These are phyloP conservation scores for Paraescarpia echinospica DNA, from an alignment of 1,140 invertebrate genomes.

Conservation along the genomic window DNA sequence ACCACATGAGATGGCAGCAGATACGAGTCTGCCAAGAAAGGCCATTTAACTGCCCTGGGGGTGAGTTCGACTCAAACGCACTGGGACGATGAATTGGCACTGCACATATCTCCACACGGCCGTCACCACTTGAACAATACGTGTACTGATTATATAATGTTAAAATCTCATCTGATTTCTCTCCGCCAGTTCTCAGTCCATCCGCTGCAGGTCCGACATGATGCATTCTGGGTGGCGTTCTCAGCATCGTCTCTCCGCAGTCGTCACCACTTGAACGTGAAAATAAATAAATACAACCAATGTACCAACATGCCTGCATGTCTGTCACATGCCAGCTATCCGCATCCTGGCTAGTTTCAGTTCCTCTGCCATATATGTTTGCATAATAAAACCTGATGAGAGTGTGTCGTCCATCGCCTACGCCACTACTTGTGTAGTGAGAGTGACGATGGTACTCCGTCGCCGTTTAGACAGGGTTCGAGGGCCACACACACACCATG, in stretches of 20 bases:
- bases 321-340: not conserved
- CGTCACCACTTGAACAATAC: not conserved
- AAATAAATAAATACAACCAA: conserved; percentile 1
- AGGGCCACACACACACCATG: conserved; percentile 86
- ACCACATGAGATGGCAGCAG: not conserved
- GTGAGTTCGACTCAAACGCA: not conserved
- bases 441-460: not conserved
- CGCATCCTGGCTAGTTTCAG: not conserved
- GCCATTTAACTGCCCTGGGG: not conserved
- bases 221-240: too few species aligned
- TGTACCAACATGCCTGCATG: not conserved
- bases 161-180: not conserved
- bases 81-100: not conserved
- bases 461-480: conserved; percentile 37
- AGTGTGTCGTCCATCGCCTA: not conserved
- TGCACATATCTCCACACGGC: not conserved
- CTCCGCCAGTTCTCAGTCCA: not conserved
- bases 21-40: not conserved
- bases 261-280: not conserved
- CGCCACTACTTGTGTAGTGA: not conserved
- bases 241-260: not conserved
- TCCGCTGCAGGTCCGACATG: not conserved
- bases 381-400: not conserved
- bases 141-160: not conserved
- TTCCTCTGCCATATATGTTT: not conserved